These are phyloP conservation scores for Mirza zaza DNA, from an alignment of 2,113 vertebrate species.

Conservation along the genomic window DNA sequence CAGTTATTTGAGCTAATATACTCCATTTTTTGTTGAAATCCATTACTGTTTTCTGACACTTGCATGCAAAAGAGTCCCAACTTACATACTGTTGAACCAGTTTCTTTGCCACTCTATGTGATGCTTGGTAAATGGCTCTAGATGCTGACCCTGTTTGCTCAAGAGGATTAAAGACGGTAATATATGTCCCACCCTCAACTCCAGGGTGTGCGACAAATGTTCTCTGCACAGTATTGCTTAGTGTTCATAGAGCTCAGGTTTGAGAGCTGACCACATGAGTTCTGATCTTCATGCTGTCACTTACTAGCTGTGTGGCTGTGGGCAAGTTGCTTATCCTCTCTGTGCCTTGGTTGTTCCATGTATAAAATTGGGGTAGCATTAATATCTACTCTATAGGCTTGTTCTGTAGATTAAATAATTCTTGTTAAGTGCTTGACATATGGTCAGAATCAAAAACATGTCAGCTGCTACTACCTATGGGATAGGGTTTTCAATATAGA, in stretches of 20 bases:
- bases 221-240: neutral
- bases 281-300: neutral
- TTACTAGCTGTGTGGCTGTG: neutral
- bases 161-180: neutral
- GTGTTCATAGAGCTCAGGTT: neutral
- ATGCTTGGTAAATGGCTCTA: neutral
- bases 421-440: neutral
- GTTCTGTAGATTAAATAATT: neutral
- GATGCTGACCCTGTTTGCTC: neutral
- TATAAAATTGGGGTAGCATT: neutral
- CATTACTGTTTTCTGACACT: neutral
- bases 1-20: neutral
- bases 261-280: neutral
- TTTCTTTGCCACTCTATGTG: neutral
- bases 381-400: neutral
- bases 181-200: neutral
- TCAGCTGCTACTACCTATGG: neutral
- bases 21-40: neutral
- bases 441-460: neutral
- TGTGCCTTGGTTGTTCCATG: neutral
- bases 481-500: neutral
- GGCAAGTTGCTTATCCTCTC: neutral
- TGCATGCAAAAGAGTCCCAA: neutral
- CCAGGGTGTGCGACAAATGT: neutral
- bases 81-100: neutral